Conservation (phyloP, 2,113 vertebrate species). For the Vulpes vulpes region DNA sequence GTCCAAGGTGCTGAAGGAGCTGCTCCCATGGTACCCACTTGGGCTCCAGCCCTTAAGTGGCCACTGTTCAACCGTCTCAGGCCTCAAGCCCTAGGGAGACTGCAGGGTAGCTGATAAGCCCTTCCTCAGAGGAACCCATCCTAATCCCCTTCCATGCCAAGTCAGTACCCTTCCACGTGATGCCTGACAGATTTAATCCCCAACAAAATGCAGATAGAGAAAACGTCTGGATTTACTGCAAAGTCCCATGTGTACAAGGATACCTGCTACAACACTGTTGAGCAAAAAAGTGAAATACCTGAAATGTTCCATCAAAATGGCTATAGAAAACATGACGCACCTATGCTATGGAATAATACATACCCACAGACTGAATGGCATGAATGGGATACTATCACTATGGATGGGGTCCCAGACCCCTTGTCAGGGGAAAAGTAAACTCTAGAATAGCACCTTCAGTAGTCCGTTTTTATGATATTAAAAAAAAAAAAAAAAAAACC, state of each 20-base stretch:
- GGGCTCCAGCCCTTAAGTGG: background rate
- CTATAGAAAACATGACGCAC: background rate
- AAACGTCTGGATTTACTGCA: background rate
- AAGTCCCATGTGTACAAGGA: background rate
- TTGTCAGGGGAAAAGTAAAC: background rate
- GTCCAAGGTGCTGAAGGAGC: background rate
- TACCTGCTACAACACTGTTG: fast-evolving
- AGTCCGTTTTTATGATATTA: background rate
- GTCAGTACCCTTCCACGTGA: background rate
- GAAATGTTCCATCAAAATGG: background rate
- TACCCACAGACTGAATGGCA: background rate
- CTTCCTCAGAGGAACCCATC: background rate
- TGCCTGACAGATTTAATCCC: background rate
- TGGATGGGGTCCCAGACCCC: too few species aligned
- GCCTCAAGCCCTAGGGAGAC: background rate
- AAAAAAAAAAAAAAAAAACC: background rate
- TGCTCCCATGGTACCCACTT: too few species aligned
- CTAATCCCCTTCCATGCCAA: background rate
- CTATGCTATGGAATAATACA: background rate
- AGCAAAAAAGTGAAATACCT: background rate
- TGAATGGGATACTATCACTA: background rate
- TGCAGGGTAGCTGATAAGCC: background rate
- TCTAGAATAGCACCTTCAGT: background rate
- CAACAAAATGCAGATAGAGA: background rate
- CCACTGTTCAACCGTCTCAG: background rate